phyloP scores from a whole-genome alignment of 2,113 vertebrate species.

The Ariopsis seemanni region DNA sequence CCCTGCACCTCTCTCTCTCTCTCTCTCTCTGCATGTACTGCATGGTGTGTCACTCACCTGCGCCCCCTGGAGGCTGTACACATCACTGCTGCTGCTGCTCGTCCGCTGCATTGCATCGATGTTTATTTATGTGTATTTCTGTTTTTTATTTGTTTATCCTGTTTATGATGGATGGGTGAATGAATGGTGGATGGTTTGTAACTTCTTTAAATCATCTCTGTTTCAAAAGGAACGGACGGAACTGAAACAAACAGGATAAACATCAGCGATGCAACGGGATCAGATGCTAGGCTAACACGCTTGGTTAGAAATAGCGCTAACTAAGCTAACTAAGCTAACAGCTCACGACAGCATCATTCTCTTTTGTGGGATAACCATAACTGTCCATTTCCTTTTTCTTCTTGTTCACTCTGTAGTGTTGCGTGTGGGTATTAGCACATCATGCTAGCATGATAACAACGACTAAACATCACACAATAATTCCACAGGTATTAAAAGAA shows the following conservation, averaged over 20 bases:
- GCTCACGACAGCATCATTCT: conserved; percentile 38
- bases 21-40: conserved; percentile 62
- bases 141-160: conserved; percentile 74
- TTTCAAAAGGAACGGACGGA: conserved; percentile 32
- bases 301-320: conserved; percentile 65
- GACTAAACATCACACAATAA: not conserved
- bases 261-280: conserved; percentile 72
- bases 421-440: not conserved
- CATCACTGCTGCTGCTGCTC: conserved; percentile 55
- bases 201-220: conserved; percentile 2
- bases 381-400: not conserved
- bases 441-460: not conserved
- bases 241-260: conserved; percentile 72
- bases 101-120: conserved; percentile 56
- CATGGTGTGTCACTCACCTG: conserved; percentile 63
- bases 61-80: conserved; percentile 60
- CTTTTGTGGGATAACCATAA: conserved; percentile 55
- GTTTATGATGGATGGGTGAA: conserved; percentile 51
- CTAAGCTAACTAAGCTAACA: conserved; percentile 26
- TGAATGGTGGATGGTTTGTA: not conserved
- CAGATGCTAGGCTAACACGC: conserved; percentile 53
- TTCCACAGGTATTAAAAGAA: not conserved
- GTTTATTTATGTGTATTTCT: conserved; percentile 42
- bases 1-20: conserved; percentile 38
- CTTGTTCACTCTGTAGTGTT: not conserved